Percentiles rank a stretch among this genome's conserved stretches.
These are phyloP conservation scores for Beroe forskalii DNA, from an alignment of 37 sponge, comb jelly and placozoan species.

Conservation along the genomic window DNA sequence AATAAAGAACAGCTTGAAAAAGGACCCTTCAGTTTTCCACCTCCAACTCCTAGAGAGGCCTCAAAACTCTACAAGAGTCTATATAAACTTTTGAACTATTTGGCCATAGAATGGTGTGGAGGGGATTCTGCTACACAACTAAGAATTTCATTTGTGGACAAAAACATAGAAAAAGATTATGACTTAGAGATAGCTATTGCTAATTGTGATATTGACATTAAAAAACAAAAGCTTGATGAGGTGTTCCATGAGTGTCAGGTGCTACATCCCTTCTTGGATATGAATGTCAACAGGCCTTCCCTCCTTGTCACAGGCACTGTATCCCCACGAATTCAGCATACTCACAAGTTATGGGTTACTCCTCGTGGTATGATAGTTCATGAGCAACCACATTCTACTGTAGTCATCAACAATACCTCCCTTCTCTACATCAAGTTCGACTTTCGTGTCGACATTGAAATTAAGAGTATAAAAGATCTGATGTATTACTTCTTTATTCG, in stretches of 20 bases:
- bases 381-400: neutral
- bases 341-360: constrained; percentile 40
- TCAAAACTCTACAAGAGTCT: neutral
- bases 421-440: neutral
- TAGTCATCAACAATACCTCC: neutral
- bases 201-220: neutral
- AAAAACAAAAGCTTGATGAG: constrained; percentile 29
- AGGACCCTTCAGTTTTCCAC: constrained; percentile 25
- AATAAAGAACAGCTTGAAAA: neutral
- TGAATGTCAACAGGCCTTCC: constrained; percentile 8
- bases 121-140: neutral
- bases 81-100: constrained; percentile 39
- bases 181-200: neutral
- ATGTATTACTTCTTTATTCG: constrained; percentile 18
- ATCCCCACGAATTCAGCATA: neutral
- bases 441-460: neutral
- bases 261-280: constrained; percentile 13
- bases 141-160: neutral
- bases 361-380: constrained; percentile 14
- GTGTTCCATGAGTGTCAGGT: constrained; percentile 30
- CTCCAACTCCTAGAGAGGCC: neutral
- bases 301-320: constrained; percentile 16
- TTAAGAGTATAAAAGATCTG: neutral
- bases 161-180: neutral
- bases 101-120: constrained; percentile 43